phyloP scores from a whole-genome alignment of 2,888 invertebrate genomes.

The Rhimphoctona megacephalus region DNA sequence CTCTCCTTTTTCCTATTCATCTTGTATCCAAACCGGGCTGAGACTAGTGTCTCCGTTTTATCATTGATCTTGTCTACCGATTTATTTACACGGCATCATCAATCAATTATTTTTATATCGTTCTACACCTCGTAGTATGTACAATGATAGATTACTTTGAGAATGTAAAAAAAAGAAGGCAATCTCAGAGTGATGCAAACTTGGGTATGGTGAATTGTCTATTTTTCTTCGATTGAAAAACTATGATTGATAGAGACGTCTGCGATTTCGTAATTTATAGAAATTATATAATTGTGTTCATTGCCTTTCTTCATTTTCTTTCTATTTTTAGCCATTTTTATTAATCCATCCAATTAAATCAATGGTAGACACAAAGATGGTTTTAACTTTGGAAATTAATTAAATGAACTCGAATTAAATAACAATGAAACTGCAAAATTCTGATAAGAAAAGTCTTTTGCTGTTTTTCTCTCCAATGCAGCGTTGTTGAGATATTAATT shows the following conservation, averaged over 20 bases:
- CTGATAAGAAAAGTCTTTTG: too few relatives aligned
- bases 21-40: not conserved
- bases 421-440: too few relatives aligned
- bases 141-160: not conserved
- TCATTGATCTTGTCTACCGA: conserved; percentile 33
- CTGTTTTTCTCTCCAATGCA: too few relatives aligned
- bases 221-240: not conserved
- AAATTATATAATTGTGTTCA: not conserved
- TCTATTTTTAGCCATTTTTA: not conserved
- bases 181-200: not conserved
- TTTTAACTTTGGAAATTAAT: too few relatives aligned
- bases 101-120: conserved; percentile 35
- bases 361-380: not conserved
- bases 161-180: not conserved
- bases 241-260: not conserved
- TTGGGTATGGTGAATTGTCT: not conserved
- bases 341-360: not conserved
- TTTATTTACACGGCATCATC: conserved; percentile 24
- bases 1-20: not conserved
- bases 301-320: not conserved
- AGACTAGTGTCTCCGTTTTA: conserved; percentile 23
- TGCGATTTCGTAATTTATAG: not conserved
- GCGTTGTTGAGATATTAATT: too few relatives aligned
- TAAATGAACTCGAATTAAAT: too few relatives aligned
- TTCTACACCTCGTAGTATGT: not conserved